Evolutionary conservation across 1,140 invertebrate genomes (phyloP).

Genomic region (Ceratitis capitata): DNA sequence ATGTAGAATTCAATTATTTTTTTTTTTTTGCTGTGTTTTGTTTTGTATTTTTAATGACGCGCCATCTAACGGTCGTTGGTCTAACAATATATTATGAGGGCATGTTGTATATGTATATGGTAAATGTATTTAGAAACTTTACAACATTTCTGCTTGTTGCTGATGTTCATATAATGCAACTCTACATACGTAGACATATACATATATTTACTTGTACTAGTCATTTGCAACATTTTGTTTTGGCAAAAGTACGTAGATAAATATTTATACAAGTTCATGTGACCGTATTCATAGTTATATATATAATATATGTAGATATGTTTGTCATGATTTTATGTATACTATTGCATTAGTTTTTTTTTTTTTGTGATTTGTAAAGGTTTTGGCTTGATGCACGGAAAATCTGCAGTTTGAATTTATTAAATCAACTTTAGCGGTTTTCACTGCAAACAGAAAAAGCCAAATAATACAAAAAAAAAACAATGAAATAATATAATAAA

Average conservation of each 20-base stretch:
- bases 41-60: constrained; percentile 7
- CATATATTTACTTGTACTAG: not conserved
- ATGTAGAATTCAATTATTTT: not conserved
- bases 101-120: too few species aligned
- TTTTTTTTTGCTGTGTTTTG: not conserved
- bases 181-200: not conserved
- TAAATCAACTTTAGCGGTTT: not conserved
- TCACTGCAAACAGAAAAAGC: too few species aligned
- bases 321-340: not conserved
- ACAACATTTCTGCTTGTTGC: not conserved
- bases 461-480: too few species aligned
- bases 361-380: not conserved
- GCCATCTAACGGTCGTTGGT: not conserved
- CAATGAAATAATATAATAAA: too few species aligned
- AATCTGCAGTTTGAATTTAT: not conserved
- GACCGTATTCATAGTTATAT: too few species aligned
- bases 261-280: not conserved
- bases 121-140: too few species aligned
- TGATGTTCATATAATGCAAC: not conserved
- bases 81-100: too few species aligned
- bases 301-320: not conserved
- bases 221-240: not conserved
- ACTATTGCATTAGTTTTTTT: not conserved
- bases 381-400: not conserved
- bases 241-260: not conserved